phyloP scores from a whole-genome alignment of 2,113 vertebrate species.

The Chrysemys picta region DNA sequence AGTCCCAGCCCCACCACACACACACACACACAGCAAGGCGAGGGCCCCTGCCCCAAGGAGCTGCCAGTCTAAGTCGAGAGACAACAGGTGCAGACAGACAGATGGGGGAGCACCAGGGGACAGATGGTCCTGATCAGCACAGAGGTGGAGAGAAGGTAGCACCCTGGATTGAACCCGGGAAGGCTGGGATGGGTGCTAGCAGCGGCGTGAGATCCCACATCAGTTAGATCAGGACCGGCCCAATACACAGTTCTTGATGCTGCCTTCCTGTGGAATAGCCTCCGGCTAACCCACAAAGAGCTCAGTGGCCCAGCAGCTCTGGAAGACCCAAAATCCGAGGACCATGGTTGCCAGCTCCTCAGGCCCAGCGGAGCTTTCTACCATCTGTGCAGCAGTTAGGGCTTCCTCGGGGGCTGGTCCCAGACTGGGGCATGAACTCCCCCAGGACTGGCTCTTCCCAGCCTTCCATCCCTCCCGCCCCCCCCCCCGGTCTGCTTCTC shows the following conservation, averaged over 20 bases:
- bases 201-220: background rate
- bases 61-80: too few species aligned
- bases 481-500: background rate
- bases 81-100: background rate
- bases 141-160: background rate
- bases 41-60: too few species aligned
- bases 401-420: accelerated
- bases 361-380: background rate
- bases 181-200: too few species aligned
- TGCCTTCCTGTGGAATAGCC: too few species aligned
- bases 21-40: too few species aligned
- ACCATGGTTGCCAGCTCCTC: background rate
- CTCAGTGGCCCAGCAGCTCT: background rate
- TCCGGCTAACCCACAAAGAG: background rate
- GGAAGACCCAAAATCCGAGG: too few species aligned
- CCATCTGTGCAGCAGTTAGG: too few species aligned
- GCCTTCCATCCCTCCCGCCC: too few species aligned
- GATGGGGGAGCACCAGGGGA: background rate
- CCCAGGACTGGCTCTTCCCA: background rate
- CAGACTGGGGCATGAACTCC: background rate
- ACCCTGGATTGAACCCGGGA: too few species aligned
- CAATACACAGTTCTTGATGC: background rate
- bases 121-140: background rate
- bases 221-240: background rate
- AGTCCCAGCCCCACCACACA: too few species aligned